Evolutionary conservation across 2,113 vertebrate genomes (phyloP).

Genomic region (Gavialis gangeticus): DNA sequence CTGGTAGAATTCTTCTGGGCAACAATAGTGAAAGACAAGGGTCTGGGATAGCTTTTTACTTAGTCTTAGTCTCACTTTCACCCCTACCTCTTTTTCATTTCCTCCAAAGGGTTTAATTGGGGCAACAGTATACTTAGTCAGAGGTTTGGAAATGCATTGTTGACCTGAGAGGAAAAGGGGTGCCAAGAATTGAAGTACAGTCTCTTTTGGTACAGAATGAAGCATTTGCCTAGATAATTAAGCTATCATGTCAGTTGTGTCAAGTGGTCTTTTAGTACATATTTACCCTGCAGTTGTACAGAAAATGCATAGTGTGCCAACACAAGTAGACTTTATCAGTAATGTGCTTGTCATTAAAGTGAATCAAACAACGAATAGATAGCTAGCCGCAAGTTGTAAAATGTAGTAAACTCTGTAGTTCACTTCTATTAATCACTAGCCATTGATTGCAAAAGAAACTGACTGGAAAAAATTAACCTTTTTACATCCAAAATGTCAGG

Average conservation of each 20-base stretch:
- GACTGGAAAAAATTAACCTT: slow-evolving; percentile 36
- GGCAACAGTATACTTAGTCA: slow-evolving; percentile 11
- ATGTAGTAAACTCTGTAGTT: background rate
- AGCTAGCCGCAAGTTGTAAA: slow-evolving; percentile 41
- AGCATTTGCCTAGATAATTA: background rate
- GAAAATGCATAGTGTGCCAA: background rate
- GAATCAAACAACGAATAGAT: slow-evolving; percentile 20
- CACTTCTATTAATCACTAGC: slow-evolving; percentile 34
- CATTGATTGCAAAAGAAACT: slow-evolving; percentile 32
- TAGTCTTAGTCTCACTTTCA: background rate
- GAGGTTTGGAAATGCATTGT: background rate
- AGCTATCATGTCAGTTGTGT: background rate
- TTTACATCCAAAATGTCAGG: slow-evolving; percentile 54
- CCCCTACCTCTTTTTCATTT: background rate
- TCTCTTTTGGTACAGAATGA: background rate
- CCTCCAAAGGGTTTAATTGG: background rate
- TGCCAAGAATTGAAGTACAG: background rate
- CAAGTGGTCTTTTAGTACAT: background rate
- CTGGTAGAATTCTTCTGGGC: background rate
- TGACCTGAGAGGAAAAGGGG: background rate
- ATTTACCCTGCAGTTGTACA: slow-evolving; percentile 5
- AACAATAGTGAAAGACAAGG: background rate
- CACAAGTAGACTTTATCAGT: background rate
- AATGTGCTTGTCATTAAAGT: slow-evolving; percentile 32
- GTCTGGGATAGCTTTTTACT: background rate